Evolutionary conservation across 2,888 invertebrate genomes (phyloP).

Genomic region (Troides oblongomaculatus): DNA sequence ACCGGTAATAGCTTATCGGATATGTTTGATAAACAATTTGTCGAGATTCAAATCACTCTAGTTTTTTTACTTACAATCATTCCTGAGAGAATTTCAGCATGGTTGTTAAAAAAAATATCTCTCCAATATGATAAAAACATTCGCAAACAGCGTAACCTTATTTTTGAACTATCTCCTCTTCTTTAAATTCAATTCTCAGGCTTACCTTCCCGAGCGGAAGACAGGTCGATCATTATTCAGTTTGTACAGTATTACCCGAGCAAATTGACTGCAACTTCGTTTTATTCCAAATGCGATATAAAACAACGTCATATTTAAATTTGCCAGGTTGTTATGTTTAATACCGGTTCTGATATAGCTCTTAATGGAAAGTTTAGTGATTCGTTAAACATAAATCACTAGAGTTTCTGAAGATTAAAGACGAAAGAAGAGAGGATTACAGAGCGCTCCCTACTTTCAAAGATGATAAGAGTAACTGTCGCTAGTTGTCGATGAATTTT

Average conservation of each 20-base stretch:
- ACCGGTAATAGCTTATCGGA: too few species aligned
- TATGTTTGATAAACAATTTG: too few species aligned
- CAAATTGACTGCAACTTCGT: neutral
- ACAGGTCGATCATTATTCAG: constrained; percentile 6
- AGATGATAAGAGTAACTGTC: too few species aligned
- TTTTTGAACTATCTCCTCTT: neutral
- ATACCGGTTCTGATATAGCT: neutral
- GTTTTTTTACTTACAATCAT: neutral
- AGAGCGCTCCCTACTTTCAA: too few species aligned
- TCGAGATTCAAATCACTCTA: too few species aligned
- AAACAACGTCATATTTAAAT: neutral
- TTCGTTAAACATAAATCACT: too few species aligned
- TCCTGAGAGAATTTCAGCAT: neutral
- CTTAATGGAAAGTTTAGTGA: too few species aligned
- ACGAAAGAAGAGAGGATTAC: too few species aligned
- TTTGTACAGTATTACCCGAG: neutral
- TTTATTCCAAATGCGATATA: neutral
- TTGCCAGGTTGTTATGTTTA: neutral
- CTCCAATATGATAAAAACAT: constrained; percentile 1
- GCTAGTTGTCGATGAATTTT: too few species aligned
- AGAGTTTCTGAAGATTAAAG: too few species aligned
- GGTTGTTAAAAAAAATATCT: neutral
- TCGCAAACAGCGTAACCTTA: neutral
- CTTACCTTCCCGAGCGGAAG: neutral
- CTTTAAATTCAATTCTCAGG: constrained; percentile 19